A percentile compares a stretch with the other conserved stretches of the same genome.
These are phyloP conservation scores for Tachyglossus aculeatus DNA, from an alignment of 2,797 vertebrate genomes.

Conservation along the genomic window DNA sequence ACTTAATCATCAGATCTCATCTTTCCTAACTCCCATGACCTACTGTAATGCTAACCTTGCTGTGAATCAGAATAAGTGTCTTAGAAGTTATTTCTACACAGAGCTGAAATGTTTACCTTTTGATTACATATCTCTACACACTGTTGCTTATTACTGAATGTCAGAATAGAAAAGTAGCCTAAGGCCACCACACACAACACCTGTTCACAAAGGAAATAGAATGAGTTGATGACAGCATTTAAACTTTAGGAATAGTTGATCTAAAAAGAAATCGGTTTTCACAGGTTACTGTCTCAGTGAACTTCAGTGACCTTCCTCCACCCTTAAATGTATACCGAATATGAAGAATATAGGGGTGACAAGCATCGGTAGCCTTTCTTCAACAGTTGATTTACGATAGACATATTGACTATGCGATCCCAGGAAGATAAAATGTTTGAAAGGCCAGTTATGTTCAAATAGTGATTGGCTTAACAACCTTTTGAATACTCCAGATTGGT, in stretches of 20 bases:
- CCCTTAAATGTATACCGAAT: background rate
- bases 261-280: slow-evolving; percentile 13
- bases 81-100: slow-evolving; percentile 58
- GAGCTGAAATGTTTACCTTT: slow-evolving; percentile 57
- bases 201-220: slow-evolving; percentile 64
- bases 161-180: slow-evolving; percentile 58
- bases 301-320: background rate
- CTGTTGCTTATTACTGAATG: slow-evolving; percentile 62
- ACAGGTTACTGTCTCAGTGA: background rate
- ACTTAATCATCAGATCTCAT: no score
- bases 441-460: no score
- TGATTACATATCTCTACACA: slow-evolving; percentile 66
- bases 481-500: slow-evolving; percentile 41
- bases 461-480: slow-evolving; percentile 56
- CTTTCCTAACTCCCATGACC: no score
- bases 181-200: slow-evolving; percentile 38
- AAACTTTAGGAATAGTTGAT: slow-evolving; percentile 20
- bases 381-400: background rate
- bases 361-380: no score
- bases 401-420: background rate
- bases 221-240: slow-evolving; percentile 38
- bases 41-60: slow-evolving; percentile 50
- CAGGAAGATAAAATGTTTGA: background rate
- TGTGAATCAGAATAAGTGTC: slow-evolving; percentile 60
- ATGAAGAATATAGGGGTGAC: background rate